Evolutionary conservation across 2,888 invertebrate species (phyloP).

Genomic region (Drosophila dives): DNA sequence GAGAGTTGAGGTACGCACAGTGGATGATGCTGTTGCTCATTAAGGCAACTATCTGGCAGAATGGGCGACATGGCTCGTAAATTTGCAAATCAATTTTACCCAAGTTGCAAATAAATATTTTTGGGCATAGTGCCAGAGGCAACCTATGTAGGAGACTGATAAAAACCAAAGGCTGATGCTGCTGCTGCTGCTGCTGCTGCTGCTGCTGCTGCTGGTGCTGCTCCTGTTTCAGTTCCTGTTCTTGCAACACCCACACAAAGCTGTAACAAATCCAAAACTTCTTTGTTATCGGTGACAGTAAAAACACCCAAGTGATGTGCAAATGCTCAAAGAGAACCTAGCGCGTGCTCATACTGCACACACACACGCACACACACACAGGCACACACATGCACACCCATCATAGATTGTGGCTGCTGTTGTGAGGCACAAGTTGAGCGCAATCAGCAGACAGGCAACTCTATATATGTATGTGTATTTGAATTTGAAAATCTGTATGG

Average conservation of each 20-base stretch:
- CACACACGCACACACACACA: background rate
- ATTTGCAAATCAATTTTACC: constrained; percentile 64
- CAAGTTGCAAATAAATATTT: constrained; percentile 60
- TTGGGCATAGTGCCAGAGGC: constrained; percentile 34
- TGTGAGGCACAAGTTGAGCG: constrained; percentile 23
- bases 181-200: background rate
- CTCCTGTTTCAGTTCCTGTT: background rate
- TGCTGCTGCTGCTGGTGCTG: background rate
- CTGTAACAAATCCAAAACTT: constrained; percentile 27
- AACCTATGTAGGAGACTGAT: constrained; percentile 1
- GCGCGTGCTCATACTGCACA: constrained; percentile 10
- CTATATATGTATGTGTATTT: background rate
- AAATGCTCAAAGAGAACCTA: constrained; percentile 25
- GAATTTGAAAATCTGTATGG: constrained; percentile 1
- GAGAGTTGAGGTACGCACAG: background rate
- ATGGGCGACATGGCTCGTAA: constrained; percentile 31
- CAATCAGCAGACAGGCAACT: constrained; percentile 22
- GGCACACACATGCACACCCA: background rate
- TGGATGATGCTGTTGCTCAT: constrained; percentile 2
- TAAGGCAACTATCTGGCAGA: constrained; percentile 17
- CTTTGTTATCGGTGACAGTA: constrained; percentile 45
- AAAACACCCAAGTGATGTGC: constrained; percentile 51
- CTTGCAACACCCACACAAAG: background rate
- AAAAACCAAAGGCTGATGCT: background rate
- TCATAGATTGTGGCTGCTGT: constrained; percentile 6